Conservation (phyloP, 2,888 invertebrate species). For the Caenorhabditis doughertyi region DNA sequence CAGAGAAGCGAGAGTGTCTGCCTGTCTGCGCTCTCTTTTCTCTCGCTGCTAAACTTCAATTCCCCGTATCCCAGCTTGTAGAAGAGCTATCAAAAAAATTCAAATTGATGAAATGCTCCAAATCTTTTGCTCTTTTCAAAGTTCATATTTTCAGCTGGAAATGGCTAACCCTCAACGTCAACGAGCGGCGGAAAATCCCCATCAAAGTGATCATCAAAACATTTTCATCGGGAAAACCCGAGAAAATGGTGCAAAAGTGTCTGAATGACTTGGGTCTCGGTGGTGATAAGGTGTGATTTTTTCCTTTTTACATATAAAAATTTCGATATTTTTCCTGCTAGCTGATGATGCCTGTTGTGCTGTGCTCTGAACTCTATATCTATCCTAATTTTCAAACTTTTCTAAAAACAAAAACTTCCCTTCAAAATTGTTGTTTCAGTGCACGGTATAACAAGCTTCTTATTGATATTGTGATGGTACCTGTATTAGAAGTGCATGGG, state of each 20-base stretch:
- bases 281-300: conserved; percentile 86
- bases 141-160: conserved; percentile 91
- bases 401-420: too few relatives aligned
- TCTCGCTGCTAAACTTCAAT: too few relatives aligned
- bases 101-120: too few relatives aligned
- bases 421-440: conserved; percentile 18
- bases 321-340: background rate
- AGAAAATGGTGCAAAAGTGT: conserved; percentile 97
- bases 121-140: background rate
- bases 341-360: conserved; percentile 40
- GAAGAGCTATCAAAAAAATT: too few relatives aligned
- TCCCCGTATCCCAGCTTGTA: too few relatives aligned
- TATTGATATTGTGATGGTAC: background rate
- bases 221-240: conserved; percentile 99
- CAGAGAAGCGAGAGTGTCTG: too few relatives aligned
- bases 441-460: conserved; percentile 41
- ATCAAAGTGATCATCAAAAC: conserved; percentile 91
- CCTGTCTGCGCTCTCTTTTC: too few relatives aligned
- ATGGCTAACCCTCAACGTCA: conserved; percentile 94
- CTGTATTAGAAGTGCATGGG: conserved; percentile 3
- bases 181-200: conserved; percentile 95
- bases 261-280: conserved; percentile 94
- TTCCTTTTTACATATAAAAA: background rate
- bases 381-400: conserved; percentile 9
- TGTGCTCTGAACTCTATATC: conserved; percentile 49